phyloP scores from a whole-genome alignment of 2,113 vertebrate species.

The Picathartes gymnocephalus region DNA sequence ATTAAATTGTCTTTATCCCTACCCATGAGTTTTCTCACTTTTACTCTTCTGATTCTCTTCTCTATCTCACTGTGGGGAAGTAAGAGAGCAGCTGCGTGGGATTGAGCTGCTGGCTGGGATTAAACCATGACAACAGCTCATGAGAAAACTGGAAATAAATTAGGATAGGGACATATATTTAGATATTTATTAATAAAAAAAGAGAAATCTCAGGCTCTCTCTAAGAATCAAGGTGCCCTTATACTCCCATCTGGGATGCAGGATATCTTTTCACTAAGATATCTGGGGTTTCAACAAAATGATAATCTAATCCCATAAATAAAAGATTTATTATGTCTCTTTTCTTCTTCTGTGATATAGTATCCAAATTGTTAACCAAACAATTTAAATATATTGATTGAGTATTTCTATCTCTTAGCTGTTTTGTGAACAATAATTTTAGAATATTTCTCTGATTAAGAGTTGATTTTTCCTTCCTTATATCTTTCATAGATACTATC shows the following conservation, averaged over 20 bases:
- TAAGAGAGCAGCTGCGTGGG: fast-evolving
- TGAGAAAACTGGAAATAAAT: not conserved
- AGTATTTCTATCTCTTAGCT: not conserved
- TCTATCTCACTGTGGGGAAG: not conserved
- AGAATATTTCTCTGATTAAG: not conserved
- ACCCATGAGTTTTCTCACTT: not conserved
- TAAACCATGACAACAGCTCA: not conserved
- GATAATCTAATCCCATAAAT: not conserved
- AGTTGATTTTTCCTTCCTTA: not conserved
- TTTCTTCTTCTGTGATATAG: not conserved
- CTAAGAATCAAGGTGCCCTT: not conserved
- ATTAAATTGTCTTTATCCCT: not conserved
- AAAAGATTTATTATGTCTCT: not conserved
- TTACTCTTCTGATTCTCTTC: not conserved
- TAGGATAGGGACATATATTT: not conserved
- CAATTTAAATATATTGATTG: not conserved
- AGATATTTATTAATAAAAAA: not conserved
- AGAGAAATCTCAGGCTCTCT: not conserved
- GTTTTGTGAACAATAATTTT: not conserved
- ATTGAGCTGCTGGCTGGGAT: not conserved
- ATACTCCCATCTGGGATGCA: not conserved
- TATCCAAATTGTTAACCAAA: not conserved
- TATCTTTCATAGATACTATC: not conserved
- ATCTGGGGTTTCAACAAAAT: not conserved
- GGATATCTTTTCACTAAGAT: not conserved